Evolutionary conservation across 2,113 vertebrate genomes (phyloP), one percentile per base, ranked within the genome.

Genomic region (Panthera uncia): DNA sequence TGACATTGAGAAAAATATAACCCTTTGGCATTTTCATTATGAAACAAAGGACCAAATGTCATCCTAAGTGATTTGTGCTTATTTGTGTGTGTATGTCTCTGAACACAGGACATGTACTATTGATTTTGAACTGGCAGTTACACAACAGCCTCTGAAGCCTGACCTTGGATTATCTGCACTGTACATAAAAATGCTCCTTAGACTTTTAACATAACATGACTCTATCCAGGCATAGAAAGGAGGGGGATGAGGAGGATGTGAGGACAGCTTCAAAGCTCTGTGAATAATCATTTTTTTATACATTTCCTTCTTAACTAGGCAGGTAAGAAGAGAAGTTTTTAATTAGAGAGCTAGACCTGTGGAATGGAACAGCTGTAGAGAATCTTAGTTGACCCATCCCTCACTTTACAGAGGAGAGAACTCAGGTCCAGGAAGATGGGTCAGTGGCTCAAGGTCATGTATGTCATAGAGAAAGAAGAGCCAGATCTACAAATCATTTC

Each of bases 141-240:
- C 1, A 85, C 15, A 83, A 89, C 10, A 89, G 52, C 25, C 79
- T 91, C 82, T 89, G 50, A 95, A 91, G 45, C 10, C 14, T 89
- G 82, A 96, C 52, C 82, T 96, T 95, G 82, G 78, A 66, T 91
- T 89, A 55, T 86, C 19, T 93, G 27, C 33, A 2, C 57, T n/a
- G 33, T 55, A 82, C n/a, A 55, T 71, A 25, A 31, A 76, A 66
- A 69, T 4, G 13, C 84, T 87, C 8, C 13, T 69, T 83, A 38
- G 29, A 80, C 19, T 52, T 93, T 65, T 91, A 78, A 83, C 33
- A 92, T n/a, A 33, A 31, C 36, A 25, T 48, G 41, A 80, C 12
- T 97, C 27, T 87, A 7, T 7, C n/a, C 7, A 93, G 61, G 41
- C 38, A 38, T 63, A 68, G 45, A 55, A 66, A 79, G 6, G 21